Conservation (phyloP, 1,140 invertebrate species). For the Drosophila ohnishii region DNA sequence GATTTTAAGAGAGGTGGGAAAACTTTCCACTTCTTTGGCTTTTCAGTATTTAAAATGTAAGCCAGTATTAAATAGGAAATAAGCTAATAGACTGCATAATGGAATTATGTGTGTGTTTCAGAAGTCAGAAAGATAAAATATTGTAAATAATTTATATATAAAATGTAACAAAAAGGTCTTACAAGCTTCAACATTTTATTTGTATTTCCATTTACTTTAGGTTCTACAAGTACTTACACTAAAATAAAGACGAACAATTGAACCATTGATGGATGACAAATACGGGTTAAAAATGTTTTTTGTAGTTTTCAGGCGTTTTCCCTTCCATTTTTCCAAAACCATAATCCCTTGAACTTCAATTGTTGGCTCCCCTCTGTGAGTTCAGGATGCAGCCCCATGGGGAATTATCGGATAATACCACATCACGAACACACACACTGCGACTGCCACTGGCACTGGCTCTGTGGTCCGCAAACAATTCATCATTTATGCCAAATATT, state of each 20-base stretch:
- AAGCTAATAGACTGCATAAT: neutral
- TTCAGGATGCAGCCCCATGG: conserved; percentile 11
- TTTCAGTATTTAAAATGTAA: neutral
- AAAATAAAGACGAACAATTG: neutral
- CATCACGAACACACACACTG: conserved; percentile 3
- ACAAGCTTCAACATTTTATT: neutral
- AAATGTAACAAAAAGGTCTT: neutral
- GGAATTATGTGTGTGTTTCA: neutral
- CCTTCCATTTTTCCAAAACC: neutral
- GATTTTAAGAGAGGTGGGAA: conserved; percentile 9
- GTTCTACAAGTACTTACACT: too few relatives aligned
- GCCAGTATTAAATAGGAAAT: too few relatives aligned
- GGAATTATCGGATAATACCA: conserved; percentile 40
- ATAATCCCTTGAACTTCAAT: conserved; percentile 14
- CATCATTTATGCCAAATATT: conserved; percentile 55
- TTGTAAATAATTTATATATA: neutral
- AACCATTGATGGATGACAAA: neutral
- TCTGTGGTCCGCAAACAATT: conserved; percentile 39
- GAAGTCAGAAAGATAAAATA: neutral
- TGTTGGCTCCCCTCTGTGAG: neutral
- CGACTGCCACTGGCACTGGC: neutral
- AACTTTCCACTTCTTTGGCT: conserved; percentile 19
- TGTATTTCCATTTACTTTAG: neutral
- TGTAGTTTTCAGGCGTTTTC: neutral
- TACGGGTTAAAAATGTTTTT: neutral